Percentiles rank a stretch among this genome's conserved stretches.
Evolutionary conservation across 2,888 invertebrate genomes (phyloP).

Genomic region (Philereme transversata): DNA sequence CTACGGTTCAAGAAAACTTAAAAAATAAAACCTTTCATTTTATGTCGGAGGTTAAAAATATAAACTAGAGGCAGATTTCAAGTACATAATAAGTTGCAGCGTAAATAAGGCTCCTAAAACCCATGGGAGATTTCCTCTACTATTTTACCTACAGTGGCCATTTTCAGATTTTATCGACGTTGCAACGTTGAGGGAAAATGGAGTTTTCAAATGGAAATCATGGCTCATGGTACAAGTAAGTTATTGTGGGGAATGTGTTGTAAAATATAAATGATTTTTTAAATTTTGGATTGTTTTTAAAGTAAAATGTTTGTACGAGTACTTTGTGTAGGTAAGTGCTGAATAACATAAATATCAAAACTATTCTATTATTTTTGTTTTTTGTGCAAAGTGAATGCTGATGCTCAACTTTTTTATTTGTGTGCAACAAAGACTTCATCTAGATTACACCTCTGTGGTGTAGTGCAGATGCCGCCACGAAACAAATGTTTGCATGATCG

Average conservation of each 20-base stretch:
- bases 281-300: not conserved
- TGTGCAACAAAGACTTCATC: too few species aligned
- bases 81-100: conserved; percentile 13
- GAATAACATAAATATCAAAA: too few species aligned
- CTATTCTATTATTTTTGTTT: too few species aligned
- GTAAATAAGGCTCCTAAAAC: conserved; percentile 9
- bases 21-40: too few species aligned
- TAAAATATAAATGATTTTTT: conserved; percentile 1
- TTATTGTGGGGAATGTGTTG: not conserved
- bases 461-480: too few species aligned
- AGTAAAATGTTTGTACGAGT: too few species aligned
- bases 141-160: conserved; percentile 15
- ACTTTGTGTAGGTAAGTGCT: too few species aligned
- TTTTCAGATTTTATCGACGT: conserved; percentile 17
- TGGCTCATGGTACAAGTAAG: not conserved
- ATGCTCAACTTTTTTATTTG: too few species aligned
- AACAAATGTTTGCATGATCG: too few species aligned
- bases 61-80: conserved; percentile 5
- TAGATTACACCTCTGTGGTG: too few species aligned
- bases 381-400: too few species aligned
- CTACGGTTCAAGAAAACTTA: too few species aligned
- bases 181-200: not conserved
- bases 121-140: conserved; percentile 10
- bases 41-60: not conserved
- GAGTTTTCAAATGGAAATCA: conserved; percentile 6